Conservation (phyloP, 2,113 vertebrate genomes). For the Ivindomyrus marchei region DNA sequence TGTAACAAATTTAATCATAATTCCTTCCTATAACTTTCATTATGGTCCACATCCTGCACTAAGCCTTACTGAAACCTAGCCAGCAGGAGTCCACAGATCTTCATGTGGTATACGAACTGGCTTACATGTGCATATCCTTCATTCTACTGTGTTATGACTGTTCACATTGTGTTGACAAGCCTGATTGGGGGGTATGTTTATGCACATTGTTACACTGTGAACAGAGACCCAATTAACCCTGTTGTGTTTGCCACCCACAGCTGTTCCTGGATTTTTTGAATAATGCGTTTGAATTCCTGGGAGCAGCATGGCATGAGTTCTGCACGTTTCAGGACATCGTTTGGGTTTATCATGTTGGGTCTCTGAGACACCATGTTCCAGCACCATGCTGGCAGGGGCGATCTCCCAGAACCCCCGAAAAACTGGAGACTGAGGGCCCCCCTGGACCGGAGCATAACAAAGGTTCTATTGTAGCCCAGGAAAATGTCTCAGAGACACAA, state of each 20-base stretch:
- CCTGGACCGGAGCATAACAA: slow-evolving; percentile 29
- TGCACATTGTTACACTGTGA: background rate
- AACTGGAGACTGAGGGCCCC: background rate
- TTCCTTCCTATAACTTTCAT: background rate
- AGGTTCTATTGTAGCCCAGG: slow-evolving; percentile 43
- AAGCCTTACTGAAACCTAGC: background rate
- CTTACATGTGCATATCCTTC: background rate
- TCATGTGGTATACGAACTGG: background rate
- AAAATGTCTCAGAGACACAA: slow-evolving; percentile 18
- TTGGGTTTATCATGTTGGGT: background rate
- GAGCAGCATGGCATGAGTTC: background rate
- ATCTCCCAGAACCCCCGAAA: background rate
- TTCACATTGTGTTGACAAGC: background rate
- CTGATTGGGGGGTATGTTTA: background rate
- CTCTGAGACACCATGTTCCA: background rate
- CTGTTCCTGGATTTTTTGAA: background rate
- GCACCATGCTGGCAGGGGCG: background rate
- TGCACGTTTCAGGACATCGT: background rate
- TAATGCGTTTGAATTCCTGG: background rate
- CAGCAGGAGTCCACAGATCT: background rate
- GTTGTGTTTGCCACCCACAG: background rate
- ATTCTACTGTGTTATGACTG: background rate
- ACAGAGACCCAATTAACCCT: background rate
- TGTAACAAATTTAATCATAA: background rate
- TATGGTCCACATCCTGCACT: background rate